phyloP scores from a whole-genome alignment of 35 echinoderm and acorn worm species.

The Eucidaris tribuloides region DNA sequence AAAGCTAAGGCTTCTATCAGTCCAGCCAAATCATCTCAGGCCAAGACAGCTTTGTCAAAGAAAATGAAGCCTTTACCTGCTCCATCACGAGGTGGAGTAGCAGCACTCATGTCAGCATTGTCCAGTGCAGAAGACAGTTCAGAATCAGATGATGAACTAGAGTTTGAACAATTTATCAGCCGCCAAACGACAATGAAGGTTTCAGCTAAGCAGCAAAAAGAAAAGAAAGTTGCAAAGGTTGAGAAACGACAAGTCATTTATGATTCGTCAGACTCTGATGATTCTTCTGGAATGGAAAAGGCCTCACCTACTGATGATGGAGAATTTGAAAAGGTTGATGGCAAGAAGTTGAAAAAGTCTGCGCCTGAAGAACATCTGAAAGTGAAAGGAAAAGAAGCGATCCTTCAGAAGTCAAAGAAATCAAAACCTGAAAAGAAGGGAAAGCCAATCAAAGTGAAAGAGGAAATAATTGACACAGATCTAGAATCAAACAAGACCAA shows the following conservation, averaged over 20 bases:
- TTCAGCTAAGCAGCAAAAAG: conserved; percentile 21
- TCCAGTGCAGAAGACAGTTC: conserved; percentile 41
- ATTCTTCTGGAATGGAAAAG: background rate
- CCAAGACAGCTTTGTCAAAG: background rate
- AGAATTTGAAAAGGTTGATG: no score
- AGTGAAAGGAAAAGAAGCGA: conserved; percentile 4
- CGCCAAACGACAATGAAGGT: conserved; percentile 19
- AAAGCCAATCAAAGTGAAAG: conserved; percentile 18
- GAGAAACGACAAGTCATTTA: conserved; percentile 29
- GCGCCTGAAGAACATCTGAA: background rate
- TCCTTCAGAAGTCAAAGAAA: conserved; percentile 3
- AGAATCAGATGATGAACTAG: conserved; percentile 46
- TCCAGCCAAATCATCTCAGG: background rate
- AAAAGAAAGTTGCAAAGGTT: conserved; percentile 26
- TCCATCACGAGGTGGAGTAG: conserved; percentile 38
- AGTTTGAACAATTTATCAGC: conserved; percentile 32
- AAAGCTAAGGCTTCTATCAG: conserved; percentile 22
- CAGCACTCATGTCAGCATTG: conserved; percentile 40
- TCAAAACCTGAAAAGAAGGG: conserved; percentile 1
- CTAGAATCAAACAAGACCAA: conserved; percentile 4
- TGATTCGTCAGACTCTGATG: conserved; percentile 61
- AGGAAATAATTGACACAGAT: background rate
- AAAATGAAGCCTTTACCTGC: conserved; percentile 17
- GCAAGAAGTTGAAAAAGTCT: background rate
- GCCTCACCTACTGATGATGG: no score